A percentile compares a stretch with the other conserved stretches of the same genome.
These are phyloP conservation scores for Cariama cristata DNA, from an alignment of 2,113 vertebrate species.

Conservation along the genomic window DNA sequence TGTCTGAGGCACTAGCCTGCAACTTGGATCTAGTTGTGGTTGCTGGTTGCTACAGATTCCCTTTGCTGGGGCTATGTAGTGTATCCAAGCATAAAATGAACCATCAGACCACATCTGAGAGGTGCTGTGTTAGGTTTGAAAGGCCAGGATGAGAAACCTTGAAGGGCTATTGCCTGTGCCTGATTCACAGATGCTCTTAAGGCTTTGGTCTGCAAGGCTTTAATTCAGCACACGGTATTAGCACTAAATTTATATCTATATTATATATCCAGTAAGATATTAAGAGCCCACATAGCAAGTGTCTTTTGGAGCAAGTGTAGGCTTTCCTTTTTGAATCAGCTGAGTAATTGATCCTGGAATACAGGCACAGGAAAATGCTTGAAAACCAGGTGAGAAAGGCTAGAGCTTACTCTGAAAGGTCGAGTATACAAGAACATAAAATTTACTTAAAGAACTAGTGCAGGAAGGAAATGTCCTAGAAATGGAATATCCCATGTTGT, in stretches of 20 bases:
- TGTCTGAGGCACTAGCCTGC: background rate
- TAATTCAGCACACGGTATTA: background rate
- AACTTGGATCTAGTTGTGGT: background rate
- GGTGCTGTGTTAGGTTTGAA: background rate
- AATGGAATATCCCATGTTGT: background rate
- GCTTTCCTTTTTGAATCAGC: background rate
- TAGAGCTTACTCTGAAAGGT: background rate
- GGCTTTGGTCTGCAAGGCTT: background rate
- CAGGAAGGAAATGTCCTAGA: background rate
- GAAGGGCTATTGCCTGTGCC: background rate
- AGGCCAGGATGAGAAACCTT: background rate
- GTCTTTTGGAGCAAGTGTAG: background rate
- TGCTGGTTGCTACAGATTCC: background rate
- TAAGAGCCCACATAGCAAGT: background rate
- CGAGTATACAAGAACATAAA: background rate
- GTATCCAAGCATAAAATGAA: constrained; percentile 34
- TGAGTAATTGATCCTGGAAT: background rate
- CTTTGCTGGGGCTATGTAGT: constrained; percentile 11
- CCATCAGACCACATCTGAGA: background rate
- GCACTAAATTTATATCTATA: background rate
- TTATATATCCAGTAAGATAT: background rate
- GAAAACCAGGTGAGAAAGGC: background rate
- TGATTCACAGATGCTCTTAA: background rate
- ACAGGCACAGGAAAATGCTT: background rate
- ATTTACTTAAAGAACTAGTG: background rate